A percentile compares a stretch with the other conserved stretches of the same genome.
phyloP scores from a whole-genome alignment of 1,140 invertebrate species.

The Capitella teleta region DNA sequence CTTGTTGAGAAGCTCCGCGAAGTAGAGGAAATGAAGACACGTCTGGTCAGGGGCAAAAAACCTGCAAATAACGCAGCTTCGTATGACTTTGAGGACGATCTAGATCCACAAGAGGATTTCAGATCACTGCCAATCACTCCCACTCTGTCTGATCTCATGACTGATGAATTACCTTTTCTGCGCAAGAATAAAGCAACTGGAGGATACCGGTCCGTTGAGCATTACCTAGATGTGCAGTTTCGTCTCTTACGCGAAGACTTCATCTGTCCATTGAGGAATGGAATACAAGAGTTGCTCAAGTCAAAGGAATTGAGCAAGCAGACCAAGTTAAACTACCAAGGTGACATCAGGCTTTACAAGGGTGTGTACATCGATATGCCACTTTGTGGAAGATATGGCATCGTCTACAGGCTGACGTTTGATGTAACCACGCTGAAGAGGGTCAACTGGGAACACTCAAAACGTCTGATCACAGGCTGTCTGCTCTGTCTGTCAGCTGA shows the following conservation, averaged over 20 bases:
- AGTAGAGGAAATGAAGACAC: too few relatives aligned
- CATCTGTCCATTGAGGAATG: conserved; percentile 24
- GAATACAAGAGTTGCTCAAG: conserved; percentile 23
- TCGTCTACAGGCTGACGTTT: conserved; percentile 26
- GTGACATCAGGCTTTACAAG: conserved; percentile 13
- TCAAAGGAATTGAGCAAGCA: not conserved
- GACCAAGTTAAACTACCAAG: too few relatives aligned
- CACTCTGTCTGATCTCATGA: conserved; percentile 12
- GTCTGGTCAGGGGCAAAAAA: too few relatives aligned
- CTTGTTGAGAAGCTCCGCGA: too few relatives aligned
- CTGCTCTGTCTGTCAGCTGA: conserved; percentile 59
- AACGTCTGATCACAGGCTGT: conserved; percentile 58
- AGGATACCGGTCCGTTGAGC: conserved; percentile 48
- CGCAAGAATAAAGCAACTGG: conserved; percentile 50
- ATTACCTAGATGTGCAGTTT: conserved; percentile 66
- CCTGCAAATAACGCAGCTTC: too few relatives aligned
- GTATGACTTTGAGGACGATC: too few relatives aligned
- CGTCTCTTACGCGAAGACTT: conserved; percentile 59
- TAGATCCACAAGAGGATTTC: conserved; percentile 21
- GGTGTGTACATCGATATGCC: conserved; percentile 8
- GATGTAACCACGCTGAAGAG: conserved; percentile 16
- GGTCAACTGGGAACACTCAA: conserved; percentile 39
- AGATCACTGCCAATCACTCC: conserved; percentile 17
- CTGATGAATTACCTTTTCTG: conserved; percentile 36
- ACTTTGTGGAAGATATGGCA: conserved; percentile 2